Percentiles rank a stretch among this genome's conserved stretches.
Conservation (phyloP, 35 echinoderm and acorn worm species). For the Apostichopus japonicus region DNA sequence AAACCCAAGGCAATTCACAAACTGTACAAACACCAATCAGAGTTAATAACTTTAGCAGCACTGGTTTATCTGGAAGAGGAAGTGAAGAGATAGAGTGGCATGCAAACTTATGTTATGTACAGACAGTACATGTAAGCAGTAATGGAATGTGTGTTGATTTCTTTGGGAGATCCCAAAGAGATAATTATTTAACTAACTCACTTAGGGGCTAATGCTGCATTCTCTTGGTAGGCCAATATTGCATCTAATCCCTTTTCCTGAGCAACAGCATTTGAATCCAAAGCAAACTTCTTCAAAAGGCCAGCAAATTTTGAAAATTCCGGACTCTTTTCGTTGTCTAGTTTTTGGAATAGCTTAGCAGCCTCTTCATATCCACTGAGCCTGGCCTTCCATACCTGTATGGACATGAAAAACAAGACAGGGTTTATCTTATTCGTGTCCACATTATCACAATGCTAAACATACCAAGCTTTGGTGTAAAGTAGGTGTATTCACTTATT, state of each 20-base stretch:
- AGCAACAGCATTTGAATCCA: constrained; percentile 92
- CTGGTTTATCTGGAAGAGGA: no score
- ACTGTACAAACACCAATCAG: no score
- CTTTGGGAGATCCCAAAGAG: no score
- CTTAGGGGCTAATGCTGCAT: constrained; percentile 89
- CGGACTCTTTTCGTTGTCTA: constrained; percentile 87
- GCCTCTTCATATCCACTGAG: constrained; percentile 91
- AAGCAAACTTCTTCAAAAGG: constrained; percentile 95
- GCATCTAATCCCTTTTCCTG: constrained; percentile 98
- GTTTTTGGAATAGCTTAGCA: constrained; percentile 72
- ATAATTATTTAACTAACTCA: constrained; percentile 26
- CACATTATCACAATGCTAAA: background rate
- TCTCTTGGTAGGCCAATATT: constrained; percentile 74
- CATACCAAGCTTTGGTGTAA: background rate
- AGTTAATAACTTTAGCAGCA: no score
- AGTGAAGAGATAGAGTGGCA: no score
- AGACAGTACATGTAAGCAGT: no score
- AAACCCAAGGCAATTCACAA: no score
- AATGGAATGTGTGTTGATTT: no score
- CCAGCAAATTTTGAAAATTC: constrained; percentile 92
- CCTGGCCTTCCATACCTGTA: constrained; percentile 95
- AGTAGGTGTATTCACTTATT: no score
- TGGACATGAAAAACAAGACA: constrained; percentile 13
- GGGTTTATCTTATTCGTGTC: background rate
- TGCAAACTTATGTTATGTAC: no score